phyloP scores from a whole-genome alignment of 2,888 invertebrate species.

The Lepidochrysops patricia region DNA sequence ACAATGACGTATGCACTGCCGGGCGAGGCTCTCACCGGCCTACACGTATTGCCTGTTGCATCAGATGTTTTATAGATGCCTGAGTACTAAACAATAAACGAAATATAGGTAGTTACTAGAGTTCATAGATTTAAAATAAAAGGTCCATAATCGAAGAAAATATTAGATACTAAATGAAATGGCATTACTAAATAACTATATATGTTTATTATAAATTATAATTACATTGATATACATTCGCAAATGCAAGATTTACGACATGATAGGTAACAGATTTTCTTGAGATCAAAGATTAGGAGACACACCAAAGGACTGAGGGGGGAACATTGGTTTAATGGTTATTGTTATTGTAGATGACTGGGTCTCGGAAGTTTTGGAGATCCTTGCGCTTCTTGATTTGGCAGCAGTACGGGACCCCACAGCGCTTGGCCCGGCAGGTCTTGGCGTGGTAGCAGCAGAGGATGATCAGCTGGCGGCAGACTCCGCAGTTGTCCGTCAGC shows the following conservation, averaged over 20 bases:
- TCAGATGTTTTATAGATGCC: too few relatives aligned
- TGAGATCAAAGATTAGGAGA: not conserved
- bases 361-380: not conserved
- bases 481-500: not conserved
- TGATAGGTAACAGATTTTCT: too few relatives aligned
- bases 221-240: not conserved
- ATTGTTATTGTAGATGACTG: not conserved
- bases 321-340: not conserved
- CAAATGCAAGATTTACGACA: not conserved
- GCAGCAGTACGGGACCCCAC: not conserved
- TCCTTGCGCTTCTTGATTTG: not conserved
- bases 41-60: too few relatives aligned
- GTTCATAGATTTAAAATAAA: too few relatives aligned
- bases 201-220: not conserved
- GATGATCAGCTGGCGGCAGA: not conserved
- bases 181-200: not conserved
- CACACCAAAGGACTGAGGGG: not conserved
- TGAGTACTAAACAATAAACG: too few relatives aligned
- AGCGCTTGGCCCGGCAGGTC: not conserved
- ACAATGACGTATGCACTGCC: too few relatives aligned
- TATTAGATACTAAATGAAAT: too few relatives aligned
- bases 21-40: too few relatives aligned
- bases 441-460: conserved; percentile 1
- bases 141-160: too few relatives aligned
- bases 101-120: too few relatives aligned